Base-by-base conservation (phyloP, 1,140 invertebrate genomes). In the Diachasma alloeum region DNA sequence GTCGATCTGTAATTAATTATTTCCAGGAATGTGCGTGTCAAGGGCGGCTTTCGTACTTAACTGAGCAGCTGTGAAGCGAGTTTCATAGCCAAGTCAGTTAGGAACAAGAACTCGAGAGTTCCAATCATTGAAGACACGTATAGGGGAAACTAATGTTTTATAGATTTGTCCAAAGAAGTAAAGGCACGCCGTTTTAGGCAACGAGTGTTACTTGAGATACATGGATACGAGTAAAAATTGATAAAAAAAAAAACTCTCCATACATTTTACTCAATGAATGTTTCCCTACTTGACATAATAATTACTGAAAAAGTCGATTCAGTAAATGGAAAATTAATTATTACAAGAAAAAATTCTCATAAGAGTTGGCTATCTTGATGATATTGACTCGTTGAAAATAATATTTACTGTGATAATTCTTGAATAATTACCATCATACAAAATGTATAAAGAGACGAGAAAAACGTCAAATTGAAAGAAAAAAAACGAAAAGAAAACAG, bases 131-230 rank as follows among this genome's bases (percentile, higher is more conserved):
- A 63, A 63, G 59, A 63, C 19, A 63, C 24, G 59, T 63, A 63
- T 63, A 63, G 59, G 59, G 22, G 3, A 11, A 63, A 63, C 59
- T 63, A 63, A 63, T 63, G 59, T 63, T 63, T 63, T 63, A 63
- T 26, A 63, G 59, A 63, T 63, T 63, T 19, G 22, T 63, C 59
- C 59, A 63, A 63, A 63, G 22, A 63, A 63, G 59, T 63, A 10
- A 63, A 26, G 11, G 11, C 15, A 26, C 3, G 4, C 59, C 59
- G 59, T 24, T 63, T 63, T 63, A 63, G 59, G 59, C 59, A 63
- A 63, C 59, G 24, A 63, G 19, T 63, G 59, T 24, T 24, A 63
- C 59, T 63, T 15, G 59, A 19, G 3, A 26, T 63, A 48, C 46
- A 48, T 5, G n/a, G 17, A 24, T 59, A 63, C 39, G 22, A 5